Conservation (phyloP, 2,888 invertebrate species). For the Pedicia rivosa region DNA sequence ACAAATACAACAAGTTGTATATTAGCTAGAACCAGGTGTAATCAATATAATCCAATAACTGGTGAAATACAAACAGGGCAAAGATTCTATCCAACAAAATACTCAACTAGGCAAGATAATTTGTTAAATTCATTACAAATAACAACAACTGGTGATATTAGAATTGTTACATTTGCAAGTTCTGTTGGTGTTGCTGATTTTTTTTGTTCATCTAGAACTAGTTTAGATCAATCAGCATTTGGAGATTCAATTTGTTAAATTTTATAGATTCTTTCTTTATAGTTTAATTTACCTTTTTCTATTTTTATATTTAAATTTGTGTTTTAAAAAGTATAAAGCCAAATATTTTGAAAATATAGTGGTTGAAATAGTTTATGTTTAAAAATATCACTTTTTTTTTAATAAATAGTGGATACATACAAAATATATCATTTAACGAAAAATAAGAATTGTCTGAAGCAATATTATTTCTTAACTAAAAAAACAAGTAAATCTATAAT, state of each 20-base stretch:
- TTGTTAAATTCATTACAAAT: conserved; percentile 39
- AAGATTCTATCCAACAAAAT: neutral
- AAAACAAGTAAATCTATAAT: too few species aligned
- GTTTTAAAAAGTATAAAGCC: too few species aligned
- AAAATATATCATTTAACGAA: too few species aligned
- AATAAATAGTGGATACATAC: too few species aligned
- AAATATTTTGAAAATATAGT: too few species aligned
- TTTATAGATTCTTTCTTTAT: too few species aligned
- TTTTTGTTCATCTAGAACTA: conserved; percentile 36
- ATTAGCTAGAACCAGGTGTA: conserved; percentile 44
- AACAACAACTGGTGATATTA: conserved; percentile 36
- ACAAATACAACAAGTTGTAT: conserved; percentile 50
- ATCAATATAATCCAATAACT: conserved; percentile 45
- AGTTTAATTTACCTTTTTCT: too few species aligned
- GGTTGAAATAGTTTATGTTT: too few species aligned
- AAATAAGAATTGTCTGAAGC: too few species aligned
- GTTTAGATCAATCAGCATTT: conserved; percentile 33
- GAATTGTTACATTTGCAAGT: conserved; percentile 37
- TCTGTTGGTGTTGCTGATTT: conserved; percentile 34
- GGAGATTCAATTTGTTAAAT: conserved; percentile 15
- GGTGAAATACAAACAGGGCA: conserved; percentile 37
- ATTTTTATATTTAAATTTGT: too few species aligned
- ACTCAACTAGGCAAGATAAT: neutral
- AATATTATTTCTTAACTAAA: too few species aligned
- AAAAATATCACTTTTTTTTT: too few species aligned